phyloP scores from a whole-genome alignment of 2,888 invertebrate species.

The Ommatoiulus sabulosus region DNA sequence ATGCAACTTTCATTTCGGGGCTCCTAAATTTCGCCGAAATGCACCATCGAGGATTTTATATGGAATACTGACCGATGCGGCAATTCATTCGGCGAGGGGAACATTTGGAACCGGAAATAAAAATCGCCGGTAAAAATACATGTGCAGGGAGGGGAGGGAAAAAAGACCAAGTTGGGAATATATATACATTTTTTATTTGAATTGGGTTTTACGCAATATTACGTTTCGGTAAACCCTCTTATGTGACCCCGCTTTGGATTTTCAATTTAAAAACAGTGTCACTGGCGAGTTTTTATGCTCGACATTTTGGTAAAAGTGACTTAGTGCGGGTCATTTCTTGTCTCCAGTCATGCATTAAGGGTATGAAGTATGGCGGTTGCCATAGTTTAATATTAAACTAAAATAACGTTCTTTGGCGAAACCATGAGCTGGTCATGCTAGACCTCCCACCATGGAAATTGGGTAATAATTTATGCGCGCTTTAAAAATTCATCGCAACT shows the following conservation, averaged over 20 bases:
- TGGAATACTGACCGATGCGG: not conserved
- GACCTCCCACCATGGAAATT: no score
- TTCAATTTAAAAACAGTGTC: not conserved
- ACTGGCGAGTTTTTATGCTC: slow-evolving; percentile 5
- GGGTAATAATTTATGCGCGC: no score
- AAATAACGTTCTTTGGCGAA: not conserved
- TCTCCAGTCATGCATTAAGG: not conserved
- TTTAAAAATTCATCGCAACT: no score
- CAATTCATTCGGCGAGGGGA: not conserved
- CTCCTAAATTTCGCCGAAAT: slow-evolving; percentile 4
- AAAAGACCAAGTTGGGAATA: not conserved
- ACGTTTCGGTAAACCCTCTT: slow-evolving; percentile 6
- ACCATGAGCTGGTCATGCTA: no score
- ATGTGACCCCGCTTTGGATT: not conserved
- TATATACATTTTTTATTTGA: not conserved
- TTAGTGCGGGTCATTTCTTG: not conserved
- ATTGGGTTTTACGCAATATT: slow-evolving; percentile 9
- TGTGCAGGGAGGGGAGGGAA: not conserved
- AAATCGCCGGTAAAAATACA: not conserved
- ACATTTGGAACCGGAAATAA: not conserved
- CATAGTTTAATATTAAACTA: not conserved
- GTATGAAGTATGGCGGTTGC: not conserved
- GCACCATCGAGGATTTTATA: slow-evolving; percentile 4
- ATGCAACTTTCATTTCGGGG: not conserved
- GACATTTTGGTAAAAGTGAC: not conserved